phyloP scores from a whole-genome alignment of 2,888 invertebrate genomes.

The Eupsilia transversa region DNA sequence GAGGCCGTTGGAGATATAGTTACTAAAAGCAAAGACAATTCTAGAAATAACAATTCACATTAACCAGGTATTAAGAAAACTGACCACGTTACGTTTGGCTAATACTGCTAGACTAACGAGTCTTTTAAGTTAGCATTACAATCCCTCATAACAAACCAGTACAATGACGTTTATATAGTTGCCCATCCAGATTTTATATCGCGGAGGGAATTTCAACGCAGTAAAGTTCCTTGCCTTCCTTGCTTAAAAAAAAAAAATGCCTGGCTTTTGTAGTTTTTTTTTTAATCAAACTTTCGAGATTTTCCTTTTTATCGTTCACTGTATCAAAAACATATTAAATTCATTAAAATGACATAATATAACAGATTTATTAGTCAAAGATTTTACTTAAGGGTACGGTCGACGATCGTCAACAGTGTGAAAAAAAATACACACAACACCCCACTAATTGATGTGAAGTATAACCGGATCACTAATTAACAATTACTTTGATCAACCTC shows the following conservation, averaged over 20 bases:
- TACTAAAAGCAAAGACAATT: not conserved
- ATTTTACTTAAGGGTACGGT: no score
- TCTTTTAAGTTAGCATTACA: not conserved
- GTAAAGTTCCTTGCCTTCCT: no score
- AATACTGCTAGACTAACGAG: not conserved
- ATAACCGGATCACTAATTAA: conserved; percentile 34
- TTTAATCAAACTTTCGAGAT: not conserved
- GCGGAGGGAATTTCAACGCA: conserved; percentile 9
- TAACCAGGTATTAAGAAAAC: not conserved
- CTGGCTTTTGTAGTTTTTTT: not conserved
- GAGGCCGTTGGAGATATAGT: no score
- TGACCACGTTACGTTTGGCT: not conserved
- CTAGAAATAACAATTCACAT: no score
- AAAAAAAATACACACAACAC: conserved; percentile 4
- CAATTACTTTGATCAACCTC: conserved; percentile 25
- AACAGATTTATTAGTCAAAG: no score
- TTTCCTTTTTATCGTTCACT: no score
- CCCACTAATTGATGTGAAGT: conserved; percentile 11
- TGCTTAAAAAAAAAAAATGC: no score
- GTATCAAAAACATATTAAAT: no score
- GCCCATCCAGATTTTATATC: not conserved
- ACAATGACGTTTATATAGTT: conserved; percentile 4
- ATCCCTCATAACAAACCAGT: conserved; percentile 9
- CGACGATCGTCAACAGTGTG: not conserved
- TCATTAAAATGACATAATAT: no score